A percentile compares a stretch with the other conserved stretches of the same genome.
Evolutionary conservation across 2,797 vertebrate genomes (phyloP).

Genomic region (Passerculus sandwichensis): DNA sequence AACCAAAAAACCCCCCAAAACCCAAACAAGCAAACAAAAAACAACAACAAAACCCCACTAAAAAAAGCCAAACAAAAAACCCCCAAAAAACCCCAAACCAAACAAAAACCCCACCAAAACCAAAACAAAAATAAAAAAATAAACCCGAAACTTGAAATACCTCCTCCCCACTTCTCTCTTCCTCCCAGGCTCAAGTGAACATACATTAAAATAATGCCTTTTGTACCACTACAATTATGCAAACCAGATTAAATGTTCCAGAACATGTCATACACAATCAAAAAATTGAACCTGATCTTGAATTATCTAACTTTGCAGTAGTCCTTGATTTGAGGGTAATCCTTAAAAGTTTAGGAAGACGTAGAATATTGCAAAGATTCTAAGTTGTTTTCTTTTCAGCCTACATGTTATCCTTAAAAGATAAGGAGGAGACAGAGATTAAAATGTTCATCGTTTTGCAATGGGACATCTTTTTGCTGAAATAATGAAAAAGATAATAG

Average conservation of each 20-base stretch:
- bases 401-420: rapidly evolving
- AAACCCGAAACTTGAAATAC: not conserved
- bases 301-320: not conserved
- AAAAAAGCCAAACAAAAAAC: too few species aligned
- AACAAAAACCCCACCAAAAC: not conserved
- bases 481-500: not conserved
- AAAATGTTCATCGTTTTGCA: not conserved
- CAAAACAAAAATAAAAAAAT: too few species aligned
- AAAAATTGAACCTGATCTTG: not conserved
- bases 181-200: not conserved
- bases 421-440: not conserved
- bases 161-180: rapidly evolving
- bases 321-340: not conserved
- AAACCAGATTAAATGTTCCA: not conserved
- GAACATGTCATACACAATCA: not conserved
- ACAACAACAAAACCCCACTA: too few species aligned
- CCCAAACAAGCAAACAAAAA: too few species aligned
- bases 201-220: not conserved
- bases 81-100: too few species aligned
- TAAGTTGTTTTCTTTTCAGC: not conserved
- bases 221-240: not conserved
- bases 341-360: not conserved
- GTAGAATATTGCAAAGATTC: not conserved
- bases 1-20: too few species aligned
- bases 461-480: not conserved